Conservation (phyloP, 2,797 vertebrate genomes). For the Enoplosus armatus region DNA sequence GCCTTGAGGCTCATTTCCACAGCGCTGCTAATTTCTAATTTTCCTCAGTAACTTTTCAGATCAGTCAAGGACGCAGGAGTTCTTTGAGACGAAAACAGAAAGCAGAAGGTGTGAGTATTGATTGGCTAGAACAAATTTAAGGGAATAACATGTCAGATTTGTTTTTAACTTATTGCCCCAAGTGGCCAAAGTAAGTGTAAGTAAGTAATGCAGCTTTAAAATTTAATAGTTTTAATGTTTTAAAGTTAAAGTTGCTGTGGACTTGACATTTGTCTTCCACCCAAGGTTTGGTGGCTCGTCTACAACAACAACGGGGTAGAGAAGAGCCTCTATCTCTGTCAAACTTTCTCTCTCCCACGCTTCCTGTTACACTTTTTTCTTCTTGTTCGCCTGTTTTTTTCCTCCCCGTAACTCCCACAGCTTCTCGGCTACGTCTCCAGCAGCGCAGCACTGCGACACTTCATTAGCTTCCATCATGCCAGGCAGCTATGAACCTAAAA, state of each 20-base stretch:
- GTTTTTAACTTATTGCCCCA: neutral
- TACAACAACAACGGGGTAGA: neutral
- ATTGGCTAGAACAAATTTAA: neutral
- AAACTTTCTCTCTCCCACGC: slow-evolving; percentile 51
- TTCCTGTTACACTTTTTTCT: slow-evolving; percentile 30
- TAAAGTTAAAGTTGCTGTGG: neutral
- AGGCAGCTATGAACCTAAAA: slow-evolving; percentile 18
- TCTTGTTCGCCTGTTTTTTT: slow-evolving; percentile 13
- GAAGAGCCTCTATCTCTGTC: slow-evolving; percentile 37
- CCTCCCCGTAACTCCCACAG: slow-evolving; percentile 38
- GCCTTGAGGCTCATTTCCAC: slow-evolving; percentile 22
- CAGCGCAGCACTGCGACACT: slow-evolving; percentile 41
- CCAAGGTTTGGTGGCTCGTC: slow-evolving; percentile 9
- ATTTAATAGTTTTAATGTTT: neutral
- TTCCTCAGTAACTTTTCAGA: slow-evolving; percentile 5
- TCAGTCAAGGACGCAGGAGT: neutral
- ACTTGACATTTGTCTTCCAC: neutral
- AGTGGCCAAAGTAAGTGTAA: neutral
- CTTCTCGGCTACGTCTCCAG: slow-evolving; percentile 26
- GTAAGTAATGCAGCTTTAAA: neutral
- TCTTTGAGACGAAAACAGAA: neutral
- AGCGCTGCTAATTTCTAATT: neutral
- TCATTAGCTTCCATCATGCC: slow-evolving; percentile 74
- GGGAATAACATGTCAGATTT: neutral
- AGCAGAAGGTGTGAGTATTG: neutral